Evolutionary conservation across 2,888 invertebrate genomes (phyloP).

Genomic region (Callimorpha dominula): DNA sequence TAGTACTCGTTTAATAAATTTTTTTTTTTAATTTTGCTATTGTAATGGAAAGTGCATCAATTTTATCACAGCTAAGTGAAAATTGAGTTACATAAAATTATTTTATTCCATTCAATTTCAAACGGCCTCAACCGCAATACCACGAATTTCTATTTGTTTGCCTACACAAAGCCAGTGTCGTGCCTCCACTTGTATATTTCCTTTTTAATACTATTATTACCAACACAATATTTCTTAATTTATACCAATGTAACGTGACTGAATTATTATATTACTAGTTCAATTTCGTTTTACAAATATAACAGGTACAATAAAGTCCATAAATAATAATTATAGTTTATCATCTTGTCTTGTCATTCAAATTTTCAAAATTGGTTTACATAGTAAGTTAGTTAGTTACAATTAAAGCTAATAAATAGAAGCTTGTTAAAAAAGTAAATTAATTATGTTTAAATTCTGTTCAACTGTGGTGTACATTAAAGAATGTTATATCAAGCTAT

Average conservation of each 20-base stretch:
- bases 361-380: too few species aligned
- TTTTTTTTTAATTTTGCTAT: not conserved
- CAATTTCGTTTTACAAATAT: conserved; percentile 1
- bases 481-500: too few species aligned
- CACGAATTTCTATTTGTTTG: conserved; percentile 50
- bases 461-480: too few species aligned
- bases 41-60: conserved; percentile 45
- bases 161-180: conserved; percentile 34
- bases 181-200: conserved; percentile 33
- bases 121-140: conserved; percentile 56
- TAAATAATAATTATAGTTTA: too few species aligned
- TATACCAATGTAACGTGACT: conserved; percentile 32
- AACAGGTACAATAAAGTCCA: not conserved
- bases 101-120: conserved; percentile 54
- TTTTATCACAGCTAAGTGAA: conserved; percentile 64
- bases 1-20: not conserved
- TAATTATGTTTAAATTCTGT: too few species aligned
- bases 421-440: not conserved
- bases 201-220: conserved; percentile 20
- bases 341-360: too few species aligned
- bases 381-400: too few species aligned
- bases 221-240: conserved; percentile 22
- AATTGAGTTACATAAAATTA: conserved; percentile 68
- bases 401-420: too few species aligned
- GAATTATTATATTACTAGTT: conserved; percentile 16